Percentiles rank a stretch among this genome's conserved stretches.
phyloP scores from a whole-genome alignment of 1,140 invertebrate genomes.

The Lepidurus apus region DNA sequence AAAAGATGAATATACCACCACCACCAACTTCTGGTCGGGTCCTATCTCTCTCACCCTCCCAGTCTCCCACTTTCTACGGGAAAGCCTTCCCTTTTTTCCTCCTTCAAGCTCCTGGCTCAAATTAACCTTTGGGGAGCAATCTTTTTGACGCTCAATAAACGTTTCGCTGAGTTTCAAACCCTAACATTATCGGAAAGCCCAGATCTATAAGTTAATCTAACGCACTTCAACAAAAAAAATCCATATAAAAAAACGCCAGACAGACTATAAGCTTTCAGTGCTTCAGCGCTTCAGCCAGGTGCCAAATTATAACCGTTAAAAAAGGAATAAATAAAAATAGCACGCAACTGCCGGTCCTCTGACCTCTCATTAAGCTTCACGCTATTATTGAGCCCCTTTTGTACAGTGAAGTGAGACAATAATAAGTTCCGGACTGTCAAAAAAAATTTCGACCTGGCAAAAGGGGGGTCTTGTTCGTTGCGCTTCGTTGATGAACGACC shows the following conservation, averaged over 20 bases:
- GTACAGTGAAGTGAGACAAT: neutral
- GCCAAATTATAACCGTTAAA: neutral
- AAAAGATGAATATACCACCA: neutral
- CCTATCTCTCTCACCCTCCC: neutral
- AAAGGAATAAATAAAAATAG: neutral
- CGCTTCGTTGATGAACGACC: conserved; percentile 7
- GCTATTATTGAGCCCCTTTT: neutral
- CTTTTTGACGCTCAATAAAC: neutral
- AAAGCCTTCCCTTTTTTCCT: neutral
- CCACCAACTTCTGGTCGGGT: neutral
- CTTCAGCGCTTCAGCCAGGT: no score
- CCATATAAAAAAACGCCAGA: no score
- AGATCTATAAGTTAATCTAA: conserved; percentile 19
- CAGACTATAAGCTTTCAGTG: neutral
- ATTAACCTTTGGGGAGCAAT: conserved; percentile 4
- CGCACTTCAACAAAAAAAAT: neutral
- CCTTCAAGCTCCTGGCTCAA: conserved; percentile 7
- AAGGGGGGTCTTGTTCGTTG: neutral
- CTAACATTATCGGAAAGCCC: neutral
- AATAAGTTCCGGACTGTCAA: neutral
- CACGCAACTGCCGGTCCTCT: neutral
- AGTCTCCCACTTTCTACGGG: neutral
- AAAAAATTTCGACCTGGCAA: neutral
- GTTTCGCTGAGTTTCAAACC: neutral
- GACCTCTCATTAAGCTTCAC: neutral